These are phyloP conservation scores for Riparia riparia DNA, from an alignment of 2,113 vertebrate genomes.

Conservation along the genomic window DNA sequence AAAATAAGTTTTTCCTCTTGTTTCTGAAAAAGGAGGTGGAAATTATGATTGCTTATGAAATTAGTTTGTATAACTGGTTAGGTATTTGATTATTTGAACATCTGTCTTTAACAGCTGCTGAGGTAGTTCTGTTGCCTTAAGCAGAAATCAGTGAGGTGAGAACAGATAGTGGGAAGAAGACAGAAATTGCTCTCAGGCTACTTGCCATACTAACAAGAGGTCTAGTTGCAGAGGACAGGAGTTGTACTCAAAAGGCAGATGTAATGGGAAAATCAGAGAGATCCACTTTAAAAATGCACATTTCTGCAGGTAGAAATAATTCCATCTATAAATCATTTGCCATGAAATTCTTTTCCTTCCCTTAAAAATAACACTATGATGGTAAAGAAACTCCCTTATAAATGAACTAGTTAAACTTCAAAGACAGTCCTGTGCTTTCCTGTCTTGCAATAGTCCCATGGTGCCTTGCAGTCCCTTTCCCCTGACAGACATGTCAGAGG, in stretches of 20 bases:
- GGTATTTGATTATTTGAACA: conserved; percentile 29
- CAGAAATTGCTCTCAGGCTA: conserved; percentile 2
- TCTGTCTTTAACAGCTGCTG: conserved; percentile 10
- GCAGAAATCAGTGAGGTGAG: conserved; percentile 8
- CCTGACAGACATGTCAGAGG: not conserved
- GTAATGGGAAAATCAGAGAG: not conserved
- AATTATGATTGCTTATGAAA: conserved; percentile 30
- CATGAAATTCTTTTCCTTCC: not conserved
- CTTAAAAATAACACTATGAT: not conserved
- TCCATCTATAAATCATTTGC: not conserved
- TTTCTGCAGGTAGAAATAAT: not conserved
- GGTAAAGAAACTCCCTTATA: not conserved
- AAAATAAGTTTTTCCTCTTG: conserved; percentile 23
- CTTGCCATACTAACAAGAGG: not conserved
- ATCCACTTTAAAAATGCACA: not conserved
- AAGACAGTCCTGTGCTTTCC: not conserved
- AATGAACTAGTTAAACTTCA: not conserved
- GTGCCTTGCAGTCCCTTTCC: not conserved
- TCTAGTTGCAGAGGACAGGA: not conserved
- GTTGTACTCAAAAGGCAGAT: not conserved
- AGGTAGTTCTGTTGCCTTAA: conserved; percentile 5
- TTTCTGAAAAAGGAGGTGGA: conserved; percentile 3
- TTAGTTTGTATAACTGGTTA: conserved; percentile 18
- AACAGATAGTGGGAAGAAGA: not conserved
- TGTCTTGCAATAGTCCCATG: not conserved